Percentiles rank a stretch among this genome's conserved stretches.
Evolutionary conservation across 2,888 invertebrate genomes (phyloP).

Genomic region (Harmothoe impar): DNA sequence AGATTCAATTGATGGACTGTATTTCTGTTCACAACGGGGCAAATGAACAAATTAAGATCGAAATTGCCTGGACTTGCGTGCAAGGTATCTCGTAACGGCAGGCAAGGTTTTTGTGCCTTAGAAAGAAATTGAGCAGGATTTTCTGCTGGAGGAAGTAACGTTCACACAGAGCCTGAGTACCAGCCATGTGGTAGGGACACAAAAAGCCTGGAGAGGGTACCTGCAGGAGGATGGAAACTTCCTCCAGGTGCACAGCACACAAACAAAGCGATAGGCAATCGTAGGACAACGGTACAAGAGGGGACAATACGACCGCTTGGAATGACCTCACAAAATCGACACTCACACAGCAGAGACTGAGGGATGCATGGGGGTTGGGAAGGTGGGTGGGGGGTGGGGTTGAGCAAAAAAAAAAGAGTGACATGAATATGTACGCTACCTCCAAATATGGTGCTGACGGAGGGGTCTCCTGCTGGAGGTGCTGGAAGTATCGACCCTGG

Average conservation of each 20-base stretch:
- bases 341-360: neutral
- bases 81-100: too few relatives aligned
- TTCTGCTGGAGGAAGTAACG: neutral
- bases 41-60: too few relatives aligned
- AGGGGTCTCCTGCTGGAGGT: neutral
- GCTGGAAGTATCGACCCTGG: neutral
- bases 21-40: too few relatives aligned
- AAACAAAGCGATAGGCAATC: neutral
- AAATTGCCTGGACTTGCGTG: too few relatives aligned
- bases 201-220: neutral
- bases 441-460: conserved; percentile 44
- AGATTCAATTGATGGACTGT: too few relatives aligned
- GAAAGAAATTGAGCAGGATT: neutral
- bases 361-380: neutral
- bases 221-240: neutral
- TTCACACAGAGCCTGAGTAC: conserved; percentile 13
- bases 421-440: conserved; percentile 60
- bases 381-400: neutral
- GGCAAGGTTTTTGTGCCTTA: neutral
- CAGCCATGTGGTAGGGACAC: neutral
- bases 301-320: neutral
- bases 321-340: conserved; percentile 20
- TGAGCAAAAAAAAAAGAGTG: neutral
- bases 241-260: neutral
- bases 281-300: neutral